Base-by-base conservation (phyloP, 1,140 invertebrate genomes). In the Hylaeus volcanicus region DNA sequence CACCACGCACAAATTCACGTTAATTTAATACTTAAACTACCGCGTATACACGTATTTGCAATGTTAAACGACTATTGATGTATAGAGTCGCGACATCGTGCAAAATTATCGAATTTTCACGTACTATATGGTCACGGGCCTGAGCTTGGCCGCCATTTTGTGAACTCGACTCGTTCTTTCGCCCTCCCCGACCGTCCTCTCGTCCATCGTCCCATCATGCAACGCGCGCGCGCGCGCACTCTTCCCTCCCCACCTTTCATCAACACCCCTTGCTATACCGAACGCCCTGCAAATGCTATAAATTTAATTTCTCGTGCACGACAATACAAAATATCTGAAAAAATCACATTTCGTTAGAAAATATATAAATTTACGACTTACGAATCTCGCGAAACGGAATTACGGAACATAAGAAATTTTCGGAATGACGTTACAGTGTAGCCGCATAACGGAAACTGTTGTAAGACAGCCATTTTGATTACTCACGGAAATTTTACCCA, bases 111-210 rank as follows among this genome's bases (percentile, higher is more conserved):
- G 71, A 89, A 92, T 88, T 90, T 88, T 86, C 88, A 72, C 86
- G 89, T 89, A 91, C 92, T 92, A 91, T 92, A 92, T 92, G 91
- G 74, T 90, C 90, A 86, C 86, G 53, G 85, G 79, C 81, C 66
- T 66, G 75, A 88, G 90, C 86, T 88, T 87, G 84, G 88, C 90
- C 88, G 90, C 92, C 92, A 92, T 92, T 92, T 92, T 92, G 84
- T 92, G 90, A 88, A 89, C 85, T 86, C 81, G 79, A 84, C 89
- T 91, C 81, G 90, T 90, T 89, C 85, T 88, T 87, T 83, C 88
- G 83, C 83, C 78, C 82, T 90, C 86, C 84, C 81, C 88, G 66
- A 58, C 64, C 82, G 70, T 81, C 85, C 78, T 77, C 79, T 61
- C 55, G 14, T 68, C 76, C 80, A 72, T 58, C 70, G 55, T 83